Conservation (phyloP, 2,113 vertebrate species). For the Sapayoa aenigma region DNA sequence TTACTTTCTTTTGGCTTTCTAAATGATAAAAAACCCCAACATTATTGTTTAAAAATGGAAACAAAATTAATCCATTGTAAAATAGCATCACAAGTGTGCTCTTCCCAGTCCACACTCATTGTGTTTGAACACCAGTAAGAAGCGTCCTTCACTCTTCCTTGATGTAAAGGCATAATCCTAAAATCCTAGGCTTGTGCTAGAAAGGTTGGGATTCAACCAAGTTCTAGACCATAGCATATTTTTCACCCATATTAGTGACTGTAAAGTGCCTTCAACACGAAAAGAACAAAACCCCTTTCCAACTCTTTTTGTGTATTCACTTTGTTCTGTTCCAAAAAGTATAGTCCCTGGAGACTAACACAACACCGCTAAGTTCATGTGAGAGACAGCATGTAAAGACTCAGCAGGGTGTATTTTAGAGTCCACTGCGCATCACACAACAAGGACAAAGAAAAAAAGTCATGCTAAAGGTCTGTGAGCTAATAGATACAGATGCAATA, state of each 20-base stretch:
- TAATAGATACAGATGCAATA: background rate
- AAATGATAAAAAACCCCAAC: conserved; percentile 47
- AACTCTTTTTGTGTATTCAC: background rate
- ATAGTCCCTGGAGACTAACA: conserved; percentile 9
- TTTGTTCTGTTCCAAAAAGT: conserved; percentile 14
- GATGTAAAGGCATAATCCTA: conserved; percentile 52
- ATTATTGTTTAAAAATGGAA: conserved; percentile 31
- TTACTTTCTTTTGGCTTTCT: conserved; percentile 30
- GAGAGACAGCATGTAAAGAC: background rate
- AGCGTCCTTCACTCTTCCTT: conserved; percentile 10
- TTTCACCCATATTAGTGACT: conserved; percentile 58
- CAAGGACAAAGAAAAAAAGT: background rate
- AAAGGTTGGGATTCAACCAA: conserved; percentile 55
- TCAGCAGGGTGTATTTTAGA: background rate
- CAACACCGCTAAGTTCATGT: background rate
- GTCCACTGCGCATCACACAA: background rate
- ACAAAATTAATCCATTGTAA: background rate
- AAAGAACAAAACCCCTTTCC: conserved; percentile 58
- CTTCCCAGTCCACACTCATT: background rate
- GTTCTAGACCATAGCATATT: conserved; percentile 59
- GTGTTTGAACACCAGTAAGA: background rate
- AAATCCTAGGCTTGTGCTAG: conserved; percentile 41
- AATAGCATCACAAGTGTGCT: background rate
- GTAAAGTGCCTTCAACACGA: conserved; percentile 64
- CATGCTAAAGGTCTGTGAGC: background rate